Conservation (phyloP, 2,113 vertebrate species). For the Mormoops blainvillei region DNA sequence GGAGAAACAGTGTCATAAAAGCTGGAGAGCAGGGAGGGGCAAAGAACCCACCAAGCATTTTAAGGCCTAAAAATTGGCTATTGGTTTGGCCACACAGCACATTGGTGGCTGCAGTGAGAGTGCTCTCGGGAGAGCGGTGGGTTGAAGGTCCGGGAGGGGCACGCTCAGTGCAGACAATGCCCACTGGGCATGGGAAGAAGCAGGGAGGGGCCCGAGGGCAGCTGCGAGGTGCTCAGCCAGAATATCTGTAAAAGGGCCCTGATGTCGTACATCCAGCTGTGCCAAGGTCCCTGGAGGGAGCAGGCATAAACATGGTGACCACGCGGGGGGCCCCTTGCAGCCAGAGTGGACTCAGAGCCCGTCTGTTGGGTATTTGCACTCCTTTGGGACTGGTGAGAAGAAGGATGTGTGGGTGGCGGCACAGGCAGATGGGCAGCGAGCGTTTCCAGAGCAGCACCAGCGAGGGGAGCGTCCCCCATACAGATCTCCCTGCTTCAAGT, state of each 20-base stretch:
- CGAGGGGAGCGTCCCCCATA: neutral
- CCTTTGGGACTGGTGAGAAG: neutral
- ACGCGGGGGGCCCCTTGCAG: neutral
- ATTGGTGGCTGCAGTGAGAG: neutral
- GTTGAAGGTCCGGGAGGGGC: rapidly evolving
- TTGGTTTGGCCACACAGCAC: neutral
- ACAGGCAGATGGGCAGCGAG: neutral
- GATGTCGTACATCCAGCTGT: neutral
- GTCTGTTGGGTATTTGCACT: neutral
- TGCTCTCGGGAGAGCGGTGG: neutral
- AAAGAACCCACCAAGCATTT: neutral
- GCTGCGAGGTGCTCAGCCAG: neutral
- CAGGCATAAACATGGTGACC: neutral
- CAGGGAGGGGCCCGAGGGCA: rapidly evolving
- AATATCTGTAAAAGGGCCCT: neutral
- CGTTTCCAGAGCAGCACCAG: neutral
- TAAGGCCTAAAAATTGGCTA: neutral
- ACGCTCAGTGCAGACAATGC: neutral
- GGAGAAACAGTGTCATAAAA: neutral
- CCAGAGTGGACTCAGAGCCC: neutral
- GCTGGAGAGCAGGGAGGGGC: neutral
- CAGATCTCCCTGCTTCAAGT: neutral
- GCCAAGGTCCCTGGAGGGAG: neutral
- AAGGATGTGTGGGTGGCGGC: neutral
- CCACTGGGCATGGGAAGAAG: neutral